Conservation (phyloP, 2,888 invertebrate species). For the Papilio elwesi region DNA sequence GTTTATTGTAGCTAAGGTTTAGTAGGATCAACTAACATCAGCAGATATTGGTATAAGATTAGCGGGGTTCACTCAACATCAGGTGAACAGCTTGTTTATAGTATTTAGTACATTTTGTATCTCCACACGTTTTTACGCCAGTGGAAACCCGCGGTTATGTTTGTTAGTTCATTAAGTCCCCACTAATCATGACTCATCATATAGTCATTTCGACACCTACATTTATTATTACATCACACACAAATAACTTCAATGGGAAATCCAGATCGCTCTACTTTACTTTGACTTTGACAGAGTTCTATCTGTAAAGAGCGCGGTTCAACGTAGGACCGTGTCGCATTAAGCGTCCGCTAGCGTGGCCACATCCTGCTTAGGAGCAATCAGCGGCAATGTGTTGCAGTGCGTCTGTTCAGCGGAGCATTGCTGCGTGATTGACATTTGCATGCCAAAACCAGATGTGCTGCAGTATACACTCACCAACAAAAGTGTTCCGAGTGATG, state of each 20-base stretch:
- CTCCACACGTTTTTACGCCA: too few species aligned
- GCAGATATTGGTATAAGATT: too few species aligned
- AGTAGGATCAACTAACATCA: too few species aligned
- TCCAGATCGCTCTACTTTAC: conserved; percentile 32
- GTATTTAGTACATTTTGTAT: too few species aligned
- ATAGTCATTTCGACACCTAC: not conserved
- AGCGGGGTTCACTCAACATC: too few species aligned
- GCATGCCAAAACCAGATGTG: conserved; percentile 18
- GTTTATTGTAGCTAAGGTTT: too few species aligned
- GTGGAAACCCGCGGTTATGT: too few species aligned
- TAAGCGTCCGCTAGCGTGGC: conserved; percentile 49
- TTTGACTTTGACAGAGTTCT: conserved; percentile 48
- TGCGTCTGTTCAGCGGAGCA: conserved; percentile 31
- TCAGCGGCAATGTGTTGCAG: conserved; percentile 43
- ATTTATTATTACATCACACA: conserved; percentile 36
- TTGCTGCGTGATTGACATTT: conserved; percentile 24
- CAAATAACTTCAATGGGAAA: conserved; percentile 33
- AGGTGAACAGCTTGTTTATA: too few species aligned
- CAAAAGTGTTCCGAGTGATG: not conserved
- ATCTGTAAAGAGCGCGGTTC: conserved; percentile 42
- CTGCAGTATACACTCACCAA: not conserved
- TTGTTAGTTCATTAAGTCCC: too few species aligned
- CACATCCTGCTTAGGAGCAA: conserved; percentile 63
- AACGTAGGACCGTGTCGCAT: conserved; percentile 50
- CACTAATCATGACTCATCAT: not conserved